Base-by-base conservation (phyloP, 2,797 vertebrate species). In the Mus spretus region DNA sequence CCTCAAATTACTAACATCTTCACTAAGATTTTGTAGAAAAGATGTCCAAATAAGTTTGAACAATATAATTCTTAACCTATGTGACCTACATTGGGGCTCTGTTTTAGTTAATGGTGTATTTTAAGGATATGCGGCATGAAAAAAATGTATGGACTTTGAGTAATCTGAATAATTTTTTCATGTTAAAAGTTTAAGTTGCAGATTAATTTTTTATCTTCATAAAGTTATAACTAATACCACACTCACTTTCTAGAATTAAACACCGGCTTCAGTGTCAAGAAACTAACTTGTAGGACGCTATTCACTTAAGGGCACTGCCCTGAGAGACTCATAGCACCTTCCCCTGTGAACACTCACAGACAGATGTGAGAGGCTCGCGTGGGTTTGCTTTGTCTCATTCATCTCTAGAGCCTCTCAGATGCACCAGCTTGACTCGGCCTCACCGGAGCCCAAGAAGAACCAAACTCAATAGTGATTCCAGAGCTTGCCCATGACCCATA, bases 1-100 rank as follows among this genome's bases (percentile, higher is more conserved):
- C 61, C 84, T 67, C 59, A 90, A 94, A 93, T 93, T 57, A 82
- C 86, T 82, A 87, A 93, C 53, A 91, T 90, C 61, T 75, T 85
- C 87, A 89, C 85, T 14, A 57, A n/a, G 34, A n/a, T 24, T 70
- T 85, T 90, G 34, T 37, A 13, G 89, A 53, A 87, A 28, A 84
- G 85, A 70, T 57, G 55, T 94, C 84, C 81, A 8, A 90, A 90
- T 89, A 37, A 53, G 14, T 67, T 97, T 95, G 67, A 95, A 84
- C 72, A 15, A 31, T 7, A 83, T 86, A 59, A 75, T 74, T 80
- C 31, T 63, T 82, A 53, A 31, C 86, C 11, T 94, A 40, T 84
- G 91, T 83, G 53, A n/a, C 81, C 14, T 91, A 55, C 75, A 61
- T 93, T 14, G 81, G 14, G 17, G 20, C 12, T 86, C 4, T 53